Evolutionary conservation across 2,888 invertebrate genomes (phyloP), one percentile per base, ranked within the genome.

Genomic region (Plagodis dolabraria): DNA sequence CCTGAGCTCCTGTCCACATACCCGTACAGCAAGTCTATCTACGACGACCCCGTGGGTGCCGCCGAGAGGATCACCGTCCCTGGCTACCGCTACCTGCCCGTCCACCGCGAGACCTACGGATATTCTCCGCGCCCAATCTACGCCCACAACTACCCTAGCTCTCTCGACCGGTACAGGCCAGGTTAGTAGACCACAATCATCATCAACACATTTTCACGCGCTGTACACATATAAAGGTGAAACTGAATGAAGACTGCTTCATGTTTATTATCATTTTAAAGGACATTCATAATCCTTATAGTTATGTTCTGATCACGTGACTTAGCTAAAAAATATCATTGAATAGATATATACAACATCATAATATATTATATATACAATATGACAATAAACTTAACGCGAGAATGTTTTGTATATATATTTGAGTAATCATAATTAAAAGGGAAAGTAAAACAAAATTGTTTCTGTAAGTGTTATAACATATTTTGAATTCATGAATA

Each of bases 31-130:
- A 97, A 97, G 93, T 97, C 97, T 77, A 97, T 97, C 94, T 97
- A 95, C 91, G 97, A 97, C 86, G 97, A 97, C 86, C 97, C 97
- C 74, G 88, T 94, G 67, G 95, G 94, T 79, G 96, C 97, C 71
- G 95, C 95, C 72, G 97, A 97, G 88, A 96, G 97, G 89, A 97
- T 98, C 93, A 94, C 95, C 84, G 96, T 96, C 60, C 96, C 97
- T 83, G 97, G 97, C 80, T 97, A 97, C 95, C 96, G 97, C 93
- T 97, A 97, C 94, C 94, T 96, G 90, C 97, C 97, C 75, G 96
- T 98, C 77, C 97, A 97, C 93, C 96, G 97, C 83, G 97, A 97
- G 86, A 96, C 95, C 82, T 97, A 97, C 93, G 97, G 97, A 69
- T 97, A 97, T 93, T 96, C 97, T 75, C 97, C 97, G 76, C 95